Evolutionary conservation across 2,113 vertebrate genomes (phyloP), one percentile per base, ranked within the genome.

Genomic region (Crocuta crocuta): DNA sequence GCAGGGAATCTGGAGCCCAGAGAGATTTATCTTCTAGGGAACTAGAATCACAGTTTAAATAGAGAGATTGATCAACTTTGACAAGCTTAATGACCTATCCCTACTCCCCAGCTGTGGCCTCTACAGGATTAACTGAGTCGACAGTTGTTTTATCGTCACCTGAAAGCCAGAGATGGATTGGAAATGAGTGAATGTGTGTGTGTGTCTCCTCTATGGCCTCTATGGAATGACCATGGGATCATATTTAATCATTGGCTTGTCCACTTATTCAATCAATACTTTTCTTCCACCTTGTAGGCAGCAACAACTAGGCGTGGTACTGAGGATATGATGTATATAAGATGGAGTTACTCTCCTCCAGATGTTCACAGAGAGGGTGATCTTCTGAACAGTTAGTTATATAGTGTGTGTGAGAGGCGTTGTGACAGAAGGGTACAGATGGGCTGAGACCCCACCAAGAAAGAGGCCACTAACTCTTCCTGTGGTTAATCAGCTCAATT

Each of bases 11-110:
- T 53, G 28, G n/a, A 89, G 21, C 15, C 33, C 50, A 87, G 53
- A 39, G 78, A 79, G 53, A 71, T 90, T 78, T 79, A 53, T 93
- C 86, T 90, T 61, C 26, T 43, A 50, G 35, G 80, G 43, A 90
- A 79, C 7, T 43, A 26, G 79, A 84, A 50, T 61, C 43, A 1
- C 24, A 84, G 68, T 70, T 84, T 79, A 70, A 90, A 78, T 93
- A 26, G 50, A 70, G 71, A 71, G 81, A 79, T n/a, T 63, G 84
- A 58, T 89, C 55, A 88, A 76, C 90, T 89, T 76, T 83, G 95
- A 96, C 48, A 96, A 45, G 78, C 66, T 58, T 89, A 63, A 90
- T 81, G 24, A 70, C 53, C 28, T 39, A 83, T 50, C 58, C 26
- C 9, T 13, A 31, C 31, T 5, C 19, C 8, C 8, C 33, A 35